These are phyloP conservation scores for Malthinus flaveolus DNA, from an alignment of 2,888 invertebrate genomes.

Conservation along the genomic window DNA sequence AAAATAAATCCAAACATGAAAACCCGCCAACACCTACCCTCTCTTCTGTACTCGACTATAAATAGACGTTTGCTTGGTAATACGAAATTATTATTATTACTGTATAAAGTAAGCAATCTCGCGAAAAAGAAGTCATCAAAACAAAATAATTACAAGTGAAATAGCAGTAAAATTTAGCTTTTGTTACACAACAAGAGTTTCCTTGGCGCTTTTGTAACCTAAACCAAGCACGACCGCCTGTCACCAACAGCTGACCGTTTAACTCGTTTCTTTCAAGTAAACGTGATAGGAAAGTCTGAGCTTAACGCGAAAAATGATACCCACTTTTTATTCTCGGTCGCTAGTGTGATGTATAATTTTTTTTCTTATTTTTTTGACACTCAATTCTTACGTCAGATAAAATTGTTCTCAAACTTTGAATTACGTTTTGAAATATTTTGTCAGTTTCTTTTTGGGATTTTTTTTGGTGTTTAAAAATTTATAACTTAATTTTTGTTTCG, in stretches of 20 bases:
- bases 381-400: conserved; percentile 23
- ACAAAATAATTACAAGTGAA: conserved; percentile 16
- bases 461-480: no score
- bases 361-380: conserved; percentile 31
- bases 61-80: no score
- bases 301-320: conserved; percentile 41
- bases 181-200: conserved; percentile 13
- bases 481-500: no score
- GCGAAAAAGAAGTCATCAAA: conserved; percentile 5
- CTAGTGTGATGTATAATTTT: conserved; percentile 35
- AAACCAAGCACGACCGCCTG: conserved; percentile 39
- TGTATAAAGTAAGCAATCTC: not conserved
- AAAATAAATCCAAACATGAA: no score
- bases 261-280: conserved; percentile 44
- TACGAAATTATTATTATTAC: no score
- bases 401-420: conserved; percentile 23
- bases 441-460: no score
- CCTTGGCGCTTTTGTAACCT: conserved; percentile 28
- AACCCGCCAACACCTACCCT: no score
- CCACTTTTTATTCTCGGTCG: conserved; percentile 44
- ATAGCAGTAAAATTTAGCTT: conserved; percentile 6
- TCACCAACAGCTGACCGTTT: conserved; percentile 47
- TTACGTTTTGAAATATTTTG: conserved; percentile 21
- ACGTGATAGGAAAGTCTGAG: conserved; percentile 44
- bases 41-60: no score